A percentile compares a stretch with the other conserved stretches of the same genome.
Evolutionary conservation across 64 coral and sea anemone species (phyloP).

Genomic region (Actinia tenebrosa): DNA sequence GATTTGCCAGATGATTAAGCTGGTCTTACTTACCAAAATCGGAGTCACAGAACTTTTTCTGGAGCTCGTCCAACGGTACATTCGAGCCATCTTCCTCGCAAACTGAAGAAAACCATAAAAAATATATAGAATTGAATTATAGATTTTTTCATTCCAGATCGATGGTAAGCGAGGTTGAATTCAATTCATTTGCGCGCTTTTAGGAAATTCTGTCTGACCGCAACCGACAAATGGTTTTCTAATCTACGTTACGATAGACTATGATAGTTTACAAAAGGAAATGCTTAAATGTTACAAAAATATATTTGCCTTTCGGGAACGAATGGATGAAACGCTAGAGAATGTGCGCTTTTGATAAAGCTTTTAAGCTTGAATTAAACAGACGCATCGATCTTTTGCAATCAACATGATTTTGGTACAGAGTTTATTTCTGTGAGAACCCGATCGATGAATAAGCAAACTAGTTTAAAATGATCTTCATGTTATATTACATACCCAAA

Average conservation of each 20-base stretch:
- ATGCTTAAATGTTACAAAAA: neutral
- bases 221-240: neutral
- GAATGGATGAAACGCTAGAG: neutral
- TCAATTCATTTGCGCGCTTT: neutral
- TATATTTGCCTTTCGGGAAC: neutral
- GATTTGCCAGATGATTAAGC: neutral
- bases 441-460: no score
- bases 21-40: neutral
- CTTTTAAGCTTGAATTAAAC: no score
- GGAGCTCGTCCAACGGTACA: neutral
- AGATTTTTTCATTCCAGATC: no score
- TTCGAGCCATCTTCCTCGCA: neutral
- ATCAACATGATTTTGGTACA: no score
- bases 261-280: conserved; percentile 2
- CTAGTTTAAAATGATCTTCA: no score
- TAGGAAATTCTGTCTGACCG: neutral
- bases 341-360: no score
- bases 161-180: neutral
- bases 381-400: no score
- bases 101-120: neutral
- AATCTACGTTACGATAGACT: neutral
- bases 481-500: no score
- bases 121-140: neutral
- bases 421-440: no score
- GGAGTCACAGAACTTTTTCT: neutral